Percentiles rank a stretch among this genome's conserved stretches.
Evolutionary conservation across 2,888 invertebrate species (phyloP).

Genomic region (Ceratothoa steindachneri): DNA sequence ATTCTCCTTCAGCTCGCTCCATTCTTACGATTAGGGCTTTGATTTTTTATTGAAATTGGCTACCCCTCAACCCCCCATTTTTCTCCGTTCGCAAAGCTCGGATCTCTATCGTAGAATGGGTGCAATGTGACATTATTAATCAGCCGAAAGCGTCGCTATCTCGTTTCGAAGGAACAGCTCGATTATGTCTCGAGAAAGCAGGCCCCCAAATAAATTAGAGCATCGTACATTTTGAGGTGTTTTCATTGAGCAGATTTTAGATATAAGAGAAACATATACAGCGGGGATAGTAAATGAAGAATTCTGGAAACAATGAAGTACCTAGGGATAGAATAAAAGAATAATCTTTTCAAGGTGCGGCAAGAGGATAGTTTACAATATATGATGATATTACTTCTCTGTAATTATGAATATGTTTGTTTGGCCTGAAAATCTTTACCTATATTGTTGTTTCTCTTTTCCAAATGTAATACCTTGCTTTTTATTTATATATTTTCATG

Average conservation of each 20-base stretch:
- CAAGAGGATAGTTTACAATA: too few relatives aligned
- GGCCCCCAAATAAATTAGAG: slow-evolving; percentile 2
- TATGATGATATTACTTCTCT: slow-evolving; percentile 8
- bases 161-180: background rate
- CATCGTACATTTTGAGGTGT: slow-evolving; percentile 8
- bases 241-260: background rate
- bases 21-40: slow-evolving; percentile 12
- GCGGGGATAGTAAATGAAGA: too few relatives aligned
- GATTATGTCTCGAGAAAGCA: slow-evolving; percentile 13
- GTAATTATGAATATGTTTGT: background rate
- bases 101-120: slow-evolving; percentile 5
- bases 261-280: too few relatives aligned
- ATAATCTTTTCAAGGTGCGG: slow-evolving; percentile 6
- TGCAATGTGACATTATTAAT: slow-evolving; percentile 10
- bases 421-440: background rate
- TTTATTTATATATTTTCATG: background rate
- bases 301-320: too few relatives aligned
- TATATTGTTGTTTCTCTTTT: slow-evolving; percentile 1
- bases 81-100: background rate
- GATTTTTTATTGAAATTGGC: slow-evolving; percentile 15
- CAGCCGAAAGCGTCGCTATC: background rate
- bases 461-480: background rate
- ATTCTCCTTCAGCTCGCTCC: too few relatives aligned
- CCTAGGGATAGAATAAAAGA: background rate
- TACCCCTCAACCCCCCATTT: too few relatives aligned